Percentiles rank a stretch among this genome's conserved stretches.
phyloP scores from a whole-genome alignment of 2,797 vertebrate species.

The Girardinus metallicus region DNA sequence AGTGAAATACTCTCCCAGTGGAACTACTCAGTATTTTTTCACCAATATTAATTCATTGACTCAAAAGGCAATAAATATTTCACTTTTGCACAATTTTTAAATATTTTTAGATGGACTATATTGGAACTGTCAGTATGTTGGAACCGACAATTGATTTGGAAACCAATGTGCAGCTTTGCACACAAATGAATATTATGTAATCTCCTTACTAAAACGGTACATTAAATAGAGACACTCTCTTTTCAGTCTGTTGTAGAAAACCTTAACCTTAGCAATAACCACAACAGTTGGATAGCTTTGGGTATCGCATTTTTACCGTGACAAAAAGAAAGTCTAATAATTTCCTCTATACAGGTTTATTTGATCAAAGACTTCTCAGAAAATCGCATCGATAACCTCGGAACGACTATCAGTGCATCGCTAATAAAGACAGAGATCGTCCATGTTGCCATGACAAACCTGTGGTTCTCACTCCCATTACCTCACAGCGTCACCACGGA shows the following conservation, averaged over 20 bases:
- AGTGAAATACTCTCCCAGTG: too few relatives aligned
- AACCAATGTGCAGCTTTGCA: background rate
- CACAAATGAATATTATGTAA: background rate
- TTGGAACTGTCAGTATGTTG: background rate
- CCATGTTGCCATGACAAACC: background rate
- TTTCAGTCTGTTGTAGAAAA: too few relatives aligned
- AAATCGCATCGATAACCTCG: background rate
- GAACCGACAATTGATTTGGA: background rate
- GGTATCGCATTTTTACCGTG: background rate
- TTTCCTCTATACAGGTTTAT: background rate
- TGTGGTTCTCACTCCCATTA: constrained; percentile 12
- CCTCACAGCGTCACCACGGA: constrained; percentile 21
- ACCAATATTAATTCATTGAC: too few relatives aligned
- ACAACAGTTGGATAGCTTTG: background rate
- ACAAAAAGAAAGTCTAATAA: background rate
- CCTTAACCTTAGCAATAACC: background rate
- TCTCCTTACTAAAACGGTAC: background rate
- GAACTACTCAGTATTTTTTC: too few relatives aligned
- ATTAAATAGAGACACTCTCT: background rate
- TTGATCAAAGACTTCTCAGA: background rate
- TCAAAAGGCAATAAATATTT: too few relatives aligned
- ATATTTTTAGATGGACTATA: too few relatives aligned
- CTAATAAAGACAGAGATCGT: constrained; percentile 4
- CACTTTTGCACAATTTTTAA: too few relatives aligned
- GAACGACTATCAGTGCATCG: background rate